phyloP scores from a whole-genome alignment of 2,797 vertebrate species.

The Dipus sagitta region DNA sequence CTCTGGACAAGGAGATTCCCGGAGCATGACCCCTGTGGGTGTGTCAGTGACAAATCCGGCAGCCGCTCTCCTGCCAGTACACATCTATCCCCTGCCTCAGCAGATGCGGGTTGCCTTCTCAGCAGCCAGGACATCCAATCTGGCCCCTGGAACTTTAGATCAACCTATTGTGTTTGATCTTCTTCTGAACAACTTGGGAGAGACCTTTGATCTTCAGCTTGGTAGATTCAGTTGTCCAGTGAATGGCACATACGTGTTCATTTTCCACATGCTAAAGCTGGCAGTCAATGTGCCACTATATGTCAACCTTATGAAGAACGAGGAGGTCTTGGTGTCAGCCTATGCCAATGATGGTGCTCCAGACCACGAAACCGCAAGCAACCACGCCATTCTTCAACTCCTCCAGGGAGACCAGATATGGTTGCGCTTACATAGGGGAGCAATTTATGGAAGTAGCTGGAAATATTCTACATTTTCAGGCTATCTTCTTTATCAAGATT shows the following conservation, averaged over 20 bases:
- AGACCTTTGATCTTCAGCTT: conserved; percentile 94
- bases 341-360: conserved; percentile 98
- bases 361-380: conserved; percentile 98
- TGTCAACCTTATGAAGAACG: conserved; percentile 98
- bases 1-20: conserved; percentile 94
- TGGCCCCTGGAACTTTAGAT: conserved; percentile 97
- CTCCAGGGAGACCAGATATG: conserved; percentile 98
- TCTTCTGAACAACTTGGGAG: conserved; percentile 95
- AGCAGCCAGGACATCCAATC: conserved; percentile 96
- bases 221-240: conserved; percentile 96
- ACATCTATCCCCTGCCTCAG: conserved; percentile 93
- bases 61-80: conserved; percentile 93
- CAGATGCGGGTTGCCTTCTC: conserved; percentile 97
- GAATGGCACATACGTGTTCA: conserved; percentile 96
- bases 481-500: conserved; percentile 98
- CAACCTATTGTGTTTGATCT: conserved; percentile 98
- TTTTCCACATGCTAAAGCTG: conserved; percentile 98
- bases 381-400: conserved; percentile 96
- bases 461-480: conserved; percentile 99
- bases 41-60: conserved; percentile 91
- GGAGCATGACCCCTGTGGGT: conserved; percentile 92
- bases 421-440: conserved; percentile 96
- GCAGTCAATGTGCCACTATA: conserved; percentile 97
- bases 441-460: conserved; percentile 99
- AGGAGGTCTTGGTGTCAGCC: conserved; percentile 97